phyloP scores from a whole-genome alignment of 2,113 vertebrate species.

The Papio anubis region DNA sequence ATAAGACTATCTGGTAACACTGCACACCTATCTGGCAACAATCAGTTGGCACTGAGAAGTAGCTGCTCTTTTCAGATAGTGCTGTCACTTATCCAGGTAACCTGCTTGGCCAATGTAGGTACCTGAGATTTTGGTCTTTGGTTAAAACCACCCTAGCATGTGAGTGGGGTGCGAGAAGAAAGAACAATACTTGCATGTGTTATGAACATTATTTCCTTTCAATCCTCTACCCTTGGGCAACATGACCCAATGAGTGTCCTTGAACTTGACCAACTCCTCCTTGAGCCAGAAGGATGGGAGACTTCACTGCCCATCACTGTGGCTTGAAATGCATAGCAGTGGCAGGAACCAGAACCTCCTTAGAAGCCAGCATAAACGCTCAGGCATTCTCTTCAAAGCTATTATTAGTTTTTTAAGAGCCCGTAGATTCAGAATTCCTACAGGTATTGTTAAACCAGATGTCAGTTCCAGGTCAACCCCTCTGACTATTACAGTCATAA shows the following conservation, averaged over 20 bases:
- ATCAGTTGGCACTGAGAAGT: no score
- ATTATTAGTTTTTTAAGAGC: neutral
- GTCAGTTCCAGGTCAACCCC: neutral
- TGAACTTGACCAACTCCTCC: neutral
- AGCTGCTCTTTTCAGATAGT: neutral
- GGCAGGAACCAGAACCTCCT: neutral
- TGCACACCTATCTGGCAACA: neutral
- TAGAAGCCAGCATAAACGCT: neutral
- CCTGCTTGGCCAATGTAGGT: neutral
- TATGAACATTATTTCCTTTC: neutral
- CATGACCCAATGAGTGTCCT: neutral
- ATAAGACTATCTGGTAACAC: neutral
- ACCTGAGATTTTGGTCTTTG: neutral
- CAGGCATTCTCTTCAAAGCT: neutral
- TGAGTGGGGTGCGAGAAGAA: neutral
- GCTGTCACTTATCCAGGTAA: neutral
- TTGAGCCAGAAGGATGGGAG: neutral
- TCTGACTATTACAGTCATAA: neutral
- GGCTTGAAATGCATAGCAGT: neutral
- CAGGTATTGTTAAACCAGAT: neutral
- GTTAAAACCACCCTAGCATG: neutral
- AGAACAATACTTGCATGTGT: accelerated
- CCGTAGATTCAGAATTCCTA: slow-evolving; percentile 13
- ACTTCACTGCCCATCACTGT: neutral
- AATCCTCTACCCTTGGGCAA: neutral